phyloP scores from a whole-genome alignment of 2,113 vertebrate genomes.

The Dasyurus viverrinus region DNA sequence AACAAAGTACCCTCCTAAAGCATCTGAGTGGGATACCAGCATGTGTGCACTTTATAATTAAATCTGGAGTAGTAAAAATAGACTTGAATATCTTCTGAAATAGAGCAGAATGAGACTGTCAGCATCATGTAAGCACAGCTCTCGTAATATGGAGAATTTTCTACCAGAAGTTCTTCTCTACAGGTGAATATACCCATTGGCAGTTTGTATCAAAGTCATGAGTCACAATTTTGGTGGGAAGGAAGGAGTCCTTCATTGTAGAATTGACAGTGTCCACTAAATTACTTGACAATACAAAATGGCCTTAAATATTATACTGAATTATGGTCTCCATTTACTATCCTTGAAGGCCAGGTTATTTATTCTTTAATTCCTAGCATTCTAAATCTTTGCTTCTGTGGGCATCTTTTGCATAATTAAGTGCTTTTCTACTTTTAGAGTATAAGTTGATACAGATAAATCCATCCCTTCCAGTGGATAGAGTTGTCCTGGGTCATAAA shows the following conservation, averaged over 20 bases:
- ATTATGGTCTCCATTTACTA: background rate
- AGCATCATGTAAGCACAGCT: background rate
- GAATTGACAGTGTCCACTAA: background rate
- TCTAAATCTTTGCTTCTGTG: background rate
- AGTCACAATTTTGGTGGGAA: background rate
- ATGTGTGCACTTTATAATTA: background rate
- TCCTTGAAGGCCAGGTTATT: background rate
- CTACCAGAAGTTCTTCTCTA: background rate
- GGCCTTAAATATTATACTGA: background rate
- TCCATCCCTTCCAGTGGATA: background rate
- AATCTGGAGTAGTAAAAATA: constrained; percentile 32
- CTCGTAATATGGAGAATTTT: background rate
- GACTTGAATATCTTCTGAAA: constrained; percentile 2
- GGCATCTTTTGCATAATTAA: background rate
- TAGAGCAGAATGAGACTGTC: background rate
- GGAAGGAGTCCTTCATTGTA: background rate
- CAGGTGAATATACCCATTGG: background rate
- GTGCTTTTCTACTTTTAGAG: background rate
- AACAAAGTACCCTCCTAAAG: background rate
- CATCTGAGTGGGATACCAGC: background rate
- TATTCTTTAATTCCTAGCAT: background rate
- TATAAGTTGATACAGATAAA: background rate
- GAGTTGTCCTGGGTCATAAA: background rate
- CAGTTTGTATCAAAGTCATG: background rate
- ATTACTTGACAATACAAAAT: background rate